Base-by-base conservation (phyloP, 1,140 invertebrate species). In the Polypedilum vanderplanki region DNA sequence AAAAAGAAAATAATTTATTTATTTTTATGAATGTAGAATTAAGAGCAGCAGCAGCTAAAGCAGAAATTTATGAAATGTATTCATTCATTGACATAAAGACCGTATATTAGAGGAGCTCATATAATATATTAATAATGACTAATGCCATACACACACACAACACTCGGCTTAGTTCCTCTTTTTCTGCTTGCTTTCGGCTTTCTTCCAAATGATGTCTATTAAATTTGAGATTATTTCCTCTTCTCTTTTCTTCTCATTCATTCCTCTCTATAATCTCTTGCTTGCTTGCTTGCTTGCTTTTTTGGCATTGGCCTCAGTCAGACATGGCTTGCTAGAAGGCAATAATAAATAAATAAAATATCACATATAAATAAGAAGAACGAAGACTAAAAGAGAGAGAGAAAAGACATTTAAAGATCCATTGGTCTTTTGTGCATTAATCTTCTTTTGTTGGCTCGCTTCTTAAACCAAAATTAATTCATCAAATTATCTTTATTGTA, bases 401-500 rank as follows among this genome's bases (percentile, higher is more conserved):
- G 10, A 57, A 12, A 57, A 57, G 12, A 57, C 46, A 57, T 57
- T 57, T 57, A 57, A 57, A 57, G 46, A 57, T 57, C 46, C 46
- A 57, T 57, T 57, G 46, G 46, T 57, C 46, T 57, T 57, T 57
- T 57, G 46, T 57, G 12, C 46, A 57, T 57, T 57, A 57, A 57
- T 57, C 46, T 57, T 57, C 46, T n/a, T 57, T 57, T 57, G 46
- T 57, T 57, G 46, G 46, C 46, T 57, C 46, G n/a, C 46, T 57
- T 57, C 46, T 57, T 57, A 57, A 57, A 57, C 46, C 46, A 12
- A 57, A 57, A 57, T 57, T 57, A 57, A 57, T 57, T 57, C 46
- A 57, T 57, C 46, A 57, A 57, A 57, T 57, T 57, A 57, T 57
- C 46, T 57, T 57, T 57, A 57, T 57, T 57, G 46, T 57, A 57